Percentiles rank a stretch among this genome's conserved stretches.
These are phyloP conservation scores for Hipposideros larvatus DNA, from an alignment of 2,797 vertebrate genomes.

Conservation along the genomic window DNA sequence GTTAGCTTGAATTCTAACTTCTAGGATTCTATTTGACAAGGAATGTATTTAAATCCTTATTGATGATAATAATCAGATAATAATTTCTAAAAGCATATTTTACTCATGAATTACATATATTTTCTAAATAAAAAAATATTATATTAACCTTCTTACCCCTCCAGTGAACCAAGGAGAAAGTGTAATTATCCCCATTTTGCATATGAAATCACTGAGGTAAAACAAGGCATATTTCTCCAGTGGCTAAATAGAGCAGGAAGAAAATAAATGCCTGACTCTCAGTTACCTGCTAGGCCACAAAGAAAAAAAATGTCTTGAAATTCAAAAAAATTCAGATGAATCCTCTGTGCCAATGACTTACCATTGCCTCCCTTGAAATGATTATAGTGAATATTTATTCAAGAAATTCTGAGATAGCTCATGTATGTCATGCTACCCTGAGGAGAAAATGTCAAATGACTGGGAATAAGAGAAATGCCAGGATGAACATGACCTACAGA, in stretches of 20 bases:
- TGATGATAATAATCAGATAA: constrained; percentile 66
- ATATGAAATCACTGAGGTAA: constrained; percentile 78
- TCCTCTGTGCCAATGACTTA: constrained; percentile 62
- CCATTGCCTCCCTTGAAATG: constrained; percentile 64
- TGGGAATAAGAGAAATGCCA: constrained; percentile 77
- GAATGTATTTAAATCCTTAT: constrained; percentile 73
- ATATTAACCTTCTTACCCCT: constrained; percentile 53
- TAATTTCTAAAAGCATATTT: constrained; percentile 62
- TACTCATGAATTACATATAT: not conserved
- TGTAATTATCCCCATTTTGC: constrained; percentile 79
- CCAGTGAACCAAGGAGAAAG: constrained; percentile 47
- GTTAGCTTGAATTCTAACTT: constrained; percentile 79
- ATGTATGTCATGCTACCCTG: constrained; percentile 70
- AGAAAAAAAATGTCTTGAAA: constrained; percentile 56
- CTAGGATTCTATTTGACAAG: constrained; percentile 69
- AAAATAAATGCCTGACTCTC: constrained; percentile 62
- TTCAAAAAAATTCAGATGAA: constrained; percentile 70
- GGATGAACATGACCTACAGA: constrained; percentile 74
- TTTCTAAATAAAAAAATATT: constrained; percentile 59
- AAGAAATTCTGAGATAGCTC: constrained; percentile 78
- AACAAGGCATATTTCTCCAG: constrained; percentile 61
- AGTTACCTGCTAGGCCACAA: constrained; percentile 39
- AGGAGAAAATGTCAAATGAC: constrained; percentile 80
- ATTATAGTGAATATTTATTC: constrained; percentile 81
- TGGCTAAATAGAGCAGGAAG: constrained; percentile 63